Evolutionary conservation across 2,888 invertebrate genomes (phyloP).

Genomic region (Leptopterna dolabrata): DNA sequence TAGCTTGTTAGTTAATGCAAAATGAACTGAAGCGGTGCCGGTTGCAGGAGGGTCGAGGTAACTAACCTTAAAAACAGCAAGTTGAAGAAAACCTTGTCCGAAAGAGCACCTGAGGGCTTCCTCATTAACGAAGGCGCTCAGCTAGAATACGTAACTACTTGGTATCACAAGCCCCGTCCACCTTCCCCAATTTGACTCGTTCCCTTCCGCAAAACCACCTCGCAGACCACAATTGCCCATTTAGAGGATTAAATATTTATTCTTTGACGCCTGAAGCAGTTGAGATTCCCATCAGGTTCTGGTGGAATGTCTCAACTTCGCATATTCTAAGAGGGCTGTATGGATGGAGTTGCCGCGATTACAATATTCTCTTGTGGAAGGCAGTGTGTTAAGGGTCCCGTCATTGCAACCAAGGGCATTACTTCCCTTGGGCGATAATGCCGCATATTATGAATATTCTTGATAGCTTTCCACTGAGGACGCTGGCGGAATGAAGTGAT

Average conservation of each 20-base stretch:
- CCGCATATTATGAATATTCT: no score
- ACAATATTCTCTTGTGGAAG: no score
- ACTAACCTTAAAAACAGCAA: conserved; percentile 9
- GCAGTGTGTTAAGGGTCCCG: no score
- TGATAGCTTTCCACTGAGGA: no score
- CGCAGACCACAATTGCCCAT: conserved; percentile 33
- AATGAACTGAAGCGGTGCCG: not conserved
- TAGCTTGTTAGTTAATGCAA: not conserved
- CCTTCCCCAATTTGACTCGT: not conserved
- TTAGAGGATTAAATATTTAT: conserved; percentile 41
- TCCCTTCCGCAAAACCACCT: conserved; percentile 8
- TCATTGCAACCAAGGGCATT: no score
- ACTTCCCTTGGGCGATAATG: no score
- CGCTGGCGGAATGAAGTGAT: no score
- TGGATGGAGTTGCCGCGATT: not conserved
- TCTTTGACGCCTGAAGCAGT: conserved; percentile 24
- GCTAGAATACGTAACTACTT: conserved; percentile 39
- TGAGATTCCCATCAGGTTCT: conserved; percentile 10
- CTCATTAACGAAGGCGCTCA: conserved; percentile 37
- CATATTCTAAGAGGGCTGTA: not conserved
- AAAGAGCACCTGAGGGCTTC: conserved; percentile 40
- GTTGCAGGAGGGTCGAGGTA: not conserved
- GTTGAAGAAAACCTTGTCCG: conserved; percentile 17
- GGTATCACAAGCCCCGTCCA: not conserved
- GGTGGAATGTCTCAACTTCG: not conserved